Evolutionary conservation across 2,113 vertebrate genomes (phyloP), one percentile per base, ranked within the genome.

Genomic region (Xiphorhynchus elegans): DNA sequence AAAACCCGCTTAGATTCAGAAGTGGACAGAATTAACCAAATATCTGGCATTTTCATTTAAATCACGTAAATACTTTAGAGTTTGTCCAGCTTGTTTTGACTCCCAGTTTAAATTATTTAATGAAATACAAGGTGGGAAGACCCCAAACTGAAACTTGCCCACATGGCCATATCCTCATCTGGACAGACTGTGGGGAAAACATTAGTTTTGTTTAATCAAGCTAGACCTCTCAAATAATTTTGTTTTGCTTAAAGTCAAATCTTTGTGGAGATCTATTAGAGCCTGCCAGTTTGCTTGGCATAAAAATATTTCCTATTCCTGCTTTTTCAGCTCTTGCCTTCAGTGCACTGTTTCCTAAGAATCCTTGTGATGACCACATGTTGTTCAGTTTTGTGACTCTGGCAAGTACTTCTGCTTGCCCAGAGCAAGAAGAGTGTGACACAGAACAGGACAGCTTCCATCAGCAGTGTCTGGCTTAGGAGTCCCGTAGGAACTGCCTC

Each of bases 361-460:
- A 52, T 31, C 2, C 3, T 3, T 10, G 35, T 8, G 10, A 50
- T 21, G 59, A 56, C 64, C 0, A 0, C 17, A n/a, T 25, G 3
- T 13, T 9, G 4, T 24, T 86, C 33, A 31, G 62, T 13, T 91
- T 60, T 2, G 1, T 79, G 69, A 84, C 13, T 17, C 31, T 44
- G 39, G 25, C 60, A 47, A 37, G 52, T 31, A 4, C 24, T 70
- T 44, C 62, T 69, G 25, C 62, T 85, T 0, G 1, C 63, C 63
- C 23, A 39, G 42, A 70, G 55, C 12, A 4, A 33, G 13, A 68
- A 4, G 16, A 21, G 16, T 1, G 4, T 62, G 63, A 56, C 58
- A 35, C 31, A 16, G 35, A 74, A 31, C 40, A 58, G 42, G 42
- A 63, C n/a, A 20, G 39, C 39, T 75, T 78, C 78, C 15, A 37